phyloP scores from a whole-genome alignment of 2,888 invertebrate genomes.

The Anarsia innoxiella region DNA sequence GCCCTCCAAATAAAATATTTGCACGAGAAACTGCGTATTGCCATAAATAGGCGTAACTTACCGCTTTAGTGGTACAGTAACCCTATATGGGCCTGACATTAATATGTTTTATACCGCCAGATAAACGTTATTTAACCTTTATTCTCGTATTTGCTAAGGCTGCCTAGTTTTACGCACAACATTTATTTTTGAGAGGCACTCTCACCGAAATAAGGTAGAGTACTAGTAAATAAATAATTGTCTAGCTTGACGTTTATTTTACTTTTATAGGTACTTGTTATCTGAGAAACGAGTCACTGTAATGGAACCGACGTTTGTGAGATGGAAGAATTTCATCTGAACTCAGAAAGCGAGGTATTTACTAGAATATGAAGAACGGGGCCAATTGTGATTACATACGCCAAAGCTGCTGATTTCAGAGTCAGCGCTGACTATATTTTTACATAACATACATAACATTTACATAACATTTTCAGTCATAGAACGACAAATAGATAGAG shows the following conservation, averaged over 20 bases:
- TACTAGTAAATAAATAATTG: conserved; percentile 6
- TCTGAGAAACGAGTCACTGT: no score
- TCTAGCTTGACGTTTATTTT: background rate
- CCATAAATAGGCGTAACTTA: conserved; percentile 25
- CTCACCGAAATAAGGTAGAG: conserved; percentile 3
- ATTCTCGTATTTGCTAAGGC: conserved; percentile 36
- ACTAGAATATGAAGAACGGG: no score
- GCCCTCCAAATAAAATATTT: conserved; percentile 13
- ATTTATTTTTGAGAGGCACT: conserved; percentile 8
- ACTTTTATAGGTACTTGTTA: no score
- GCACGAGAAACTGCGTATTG: conserved; percentile 19
- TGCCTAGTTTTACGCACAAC: background rate
- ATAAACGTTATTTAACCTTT: conserved; percentile 50
- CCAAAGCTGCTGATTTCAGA: no score
- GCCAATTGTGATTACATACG: no score
- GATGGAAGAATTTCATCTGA: no score
- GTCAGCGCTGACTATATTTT: no score
- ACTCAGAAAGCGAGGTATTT: no score
- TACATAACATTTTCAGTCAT: no score
- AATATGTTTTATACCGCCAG: conserved; percentile 47
- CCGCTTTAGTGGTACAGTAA: conserved; percentile 23
- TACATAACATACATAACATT: no score
- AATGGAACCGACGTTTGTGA: no score
- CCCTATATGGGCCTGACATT: conserved; percentile 37
- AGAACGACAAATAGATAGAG: no score